Base-by-base conservation (phyloP, 2,113 vertebrate species). In the Trachemys scripta region DNA sequence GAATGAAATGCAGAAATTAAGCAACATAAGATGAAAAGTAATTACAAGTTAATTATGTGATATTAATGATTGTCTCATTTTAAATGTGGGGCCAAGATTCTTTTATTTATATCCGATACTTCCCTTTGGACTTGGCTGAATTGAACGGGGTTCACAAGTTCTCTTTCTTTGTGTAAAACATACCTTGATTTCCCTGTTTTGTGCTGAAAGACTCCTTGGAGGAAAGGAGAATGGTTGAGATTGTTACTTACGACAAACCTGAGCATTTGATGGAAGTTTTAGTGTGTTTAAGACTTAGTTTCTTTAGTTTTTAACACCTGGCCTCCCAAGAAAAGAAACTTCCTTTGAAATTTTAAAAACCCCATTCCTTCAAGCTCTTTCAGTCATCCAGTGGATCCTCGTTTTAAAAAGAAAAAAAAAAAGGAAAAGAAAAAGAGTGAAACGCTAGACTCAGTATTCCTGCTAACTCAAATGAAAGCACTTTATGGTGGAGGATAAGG, bases 141-240 rank as follows among this genome's bases (percentile, higher is more conserved):
- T 47, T 47, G 50, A 49, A 76, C 47, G 65, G 50, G 56, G 76
- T 87, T 94, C 82, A 85, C 1, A 3, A 0, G 0, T 22, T 27
- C 49, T 50, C 42, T 54, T 0, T 72, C 84, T 80, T 14, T 49
- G 5, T 88, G 24, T 72, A 72, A 88, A 90, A 59, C 87, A 42
- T 8, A 11, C 2, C 10, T 6, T 14, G 38, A 25, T 90, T 45
- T 29, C 7, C 2, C 10, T 19, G 0, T 65, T 84, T 25, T 69
- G 35, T 69, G 31, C 17, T 35, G 35, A 69, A 35, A 16, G 27
- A 31, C 29, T 62, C 59, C 59, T 31, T 62, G 59, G 59, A 62
- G 59, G 59, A 62, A 13, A 62, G 13, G 59, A 35, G 29, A 35
- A 62, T 69, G 35, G 35, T 69, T n/a, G 17, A n/a, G 62, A n/a